Percentiles rank a stretch among this genome's conserved stretches.
These are phyloP conservation scores for Microplitis deprimator DNA, from an alignment of 2,888 invertebrate species.

Conservation along the genomic window DNA sequence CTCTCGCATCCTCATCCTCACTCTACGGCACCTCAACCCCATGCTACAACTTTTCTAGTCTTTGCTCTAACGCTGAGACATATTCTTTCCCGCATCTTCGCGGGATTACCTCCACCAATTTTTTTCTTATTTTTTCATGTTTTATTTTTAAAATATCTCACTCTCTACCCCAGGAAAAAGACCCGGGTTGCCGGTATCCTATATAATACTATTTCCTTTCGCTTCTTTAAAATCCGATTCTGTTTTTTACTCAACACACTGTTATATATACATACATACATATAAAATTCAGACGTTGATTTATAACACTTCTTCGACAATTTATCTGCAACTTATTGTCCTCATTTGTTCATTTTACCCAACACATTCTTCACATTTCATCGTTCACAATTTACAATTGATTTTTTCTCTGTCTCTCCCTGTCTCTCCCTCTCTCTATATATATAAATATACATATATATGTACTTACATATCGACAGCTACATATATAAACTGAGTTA, in stretches of 20 bases:
- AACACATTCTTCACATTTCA: conserved; percentile 11
- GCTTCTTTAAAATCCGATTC: conserved; percentile 11
- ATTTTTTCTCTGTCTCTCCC: neutral
- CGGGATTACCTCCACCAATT: conserved; percentile 24
- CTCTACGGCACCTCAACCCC: neutral
- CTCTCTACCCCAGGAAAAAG: conserved; percentile 8
- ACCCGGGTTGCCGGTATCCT: neutral
- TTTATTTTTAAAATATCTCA: conserved; percentile 13
- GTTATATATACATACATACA: too few relatives aligned
- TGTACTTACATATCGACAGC: too few relatives aligned
- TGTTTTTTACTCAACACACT: conserved; percentile 9
- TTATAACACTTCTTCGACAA: conserved; percentile 20
- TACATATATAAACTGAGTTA: neutral
- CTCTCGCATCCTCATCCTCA: conserved; percentile 9
- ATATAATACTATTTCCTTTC: conserved; percentile 21
- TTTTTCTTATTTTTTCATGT: conserved; percentile 14
- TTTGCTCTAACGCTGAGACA: conserved; percentile 22
- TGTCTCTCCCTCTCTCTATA: too few relatives aligned
- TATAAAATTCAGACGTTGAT: conserved; percentile 24
- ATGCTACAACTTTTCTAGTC: conserved; percentile 4
- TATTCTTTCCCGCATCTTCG: conserved; percentile 31
- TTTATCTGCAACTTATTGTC: conserved; percentile 28
- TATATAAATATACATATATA: too few relatives aligned
- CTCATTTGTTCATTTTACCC: conserved; percentile 29
- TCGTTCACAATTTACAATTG: conserved; percentile 4